Conservation (phyloP, 2,888 invertebrate species). For the Melitaea athalia region DNA sequence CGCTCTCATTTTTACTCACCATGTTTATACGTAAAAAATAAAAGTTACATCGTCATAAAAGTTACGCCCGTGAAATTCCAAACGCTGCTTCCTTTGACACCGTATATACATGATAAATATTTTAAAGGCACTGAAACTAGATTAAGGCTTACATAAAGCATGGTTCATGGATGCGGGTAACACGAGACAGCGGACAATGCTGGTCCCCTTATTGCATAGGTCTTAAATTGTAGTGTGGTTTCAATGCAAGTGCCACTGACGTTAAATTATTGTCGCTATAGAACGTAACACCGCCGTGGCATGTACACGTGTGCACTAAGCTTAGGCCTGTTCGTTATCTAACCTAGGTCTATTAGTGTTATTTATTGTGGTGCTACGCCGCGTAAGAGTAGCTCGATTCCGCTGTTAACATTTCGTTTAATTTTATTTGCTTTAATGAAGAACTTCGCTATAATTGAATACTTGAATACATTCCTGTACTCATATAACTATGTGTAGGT, state of each 20-base stretch:
- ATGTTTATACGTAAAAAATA: conserved; percentile 6
- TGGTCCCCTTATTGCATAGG: conserved; percentile 78
- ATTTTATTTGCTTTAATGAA: conserved; percentile 2
- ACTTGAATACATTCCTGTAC: background rate
- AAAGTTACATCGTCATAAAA: conserved; percentile 11
- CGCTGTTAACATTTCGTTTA: conserved; percentile 1
- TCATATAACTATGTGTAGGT: too few species aligned
- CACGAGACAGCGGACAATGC: conserved; percentile 75
- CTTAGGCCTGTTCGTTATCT: conserved; percentile 57
- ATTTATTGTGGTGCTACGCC: conserved; percentile 31
- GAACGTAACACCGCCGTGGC: conserved; percentile 69
- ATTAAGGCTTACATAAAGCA: conserved; percentile 60
- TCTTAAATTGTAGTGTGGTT: conserved; percentile 80
- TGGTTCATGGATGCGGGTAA: conserved; percentile 68
- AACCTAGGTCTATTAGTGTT: conserved; percentile 55
- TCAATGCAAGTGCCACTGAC: conserved; percentile 79
- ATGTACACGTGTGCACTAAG: conserved; percentile 65
- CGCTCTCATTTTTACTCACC: conserved; percentile 4
- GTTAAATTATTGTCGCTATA: conserved; percentile 78
- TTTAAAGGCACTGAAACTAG: conserved; percentile 50
- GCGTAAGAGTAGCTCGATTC: conserved; percentile 14
- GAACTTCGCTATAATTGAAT: background rate
- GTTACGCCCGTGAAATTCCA: conserved; percentile 1
- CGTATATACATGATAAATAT: conserved; percentile 42
- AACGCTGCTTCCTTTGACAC: conserved; percentile 16